Conservation (phyloP, 1,140 invertebrate genomes). For the Galleria mellonella region DNA sequence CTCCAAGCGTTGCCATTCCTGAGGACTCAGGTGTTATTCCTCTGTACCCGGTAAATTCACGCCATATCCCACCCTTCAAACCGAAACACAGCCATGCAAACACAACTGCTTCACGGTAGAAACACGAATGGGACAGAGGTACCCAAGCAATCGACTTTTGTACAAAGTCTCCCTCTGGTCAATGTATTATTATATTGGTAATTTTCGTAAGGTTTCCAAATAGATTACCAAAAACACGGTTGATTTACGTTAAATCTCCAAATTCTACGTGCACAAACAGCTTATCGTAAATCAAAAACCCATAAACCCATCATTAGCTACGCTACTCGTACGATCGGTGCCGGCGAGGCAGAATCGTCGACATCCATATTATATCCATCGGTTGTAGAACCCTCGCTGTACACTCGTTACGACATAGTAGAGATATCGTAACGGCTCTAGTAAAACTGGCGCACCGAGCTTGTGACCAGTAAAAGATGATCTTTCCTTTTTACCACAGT, state of each 20-base stretch:
- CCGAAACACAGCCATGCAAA: no score
- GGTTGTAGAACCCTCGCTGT: conserved; percentile 20
- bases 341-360: conserved; percentile 20
- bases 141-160: no score
- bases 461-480: conserved; percentile 11
- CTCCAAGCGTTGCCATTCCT: no score
- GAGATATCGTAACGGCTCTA: conserved; percentile 25
- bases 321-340: conserved; percentile 7
- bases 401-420: conserved; percentile 22
- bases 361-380: conserved; percentile 19
- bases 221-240: conserved; percentile 7
- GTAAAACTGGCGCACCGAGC: conserved; percentile 24
- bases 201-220: no score
- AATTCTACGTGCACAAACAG: conserved; percentile 13
- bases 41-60: no score
- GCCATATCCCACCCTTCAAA: no score
- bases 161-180: no score
- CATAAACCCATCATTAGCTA: conserved; percentile 17
- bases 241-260: conserved; percentile 5
- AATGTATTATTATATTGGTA: no score
- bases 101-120: no score
- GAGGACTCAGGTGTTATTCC: no score
- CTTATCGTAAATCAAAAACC: conserved; percentile 33
- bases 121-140: no score
- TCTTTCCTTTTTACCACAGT: conserved; percentile 14